These are phyloP conservation scores for Drosophila lacteicornis DNA, from an alignment of 1,140 invertebrate species.

Conservation along the genomic window DNA sequence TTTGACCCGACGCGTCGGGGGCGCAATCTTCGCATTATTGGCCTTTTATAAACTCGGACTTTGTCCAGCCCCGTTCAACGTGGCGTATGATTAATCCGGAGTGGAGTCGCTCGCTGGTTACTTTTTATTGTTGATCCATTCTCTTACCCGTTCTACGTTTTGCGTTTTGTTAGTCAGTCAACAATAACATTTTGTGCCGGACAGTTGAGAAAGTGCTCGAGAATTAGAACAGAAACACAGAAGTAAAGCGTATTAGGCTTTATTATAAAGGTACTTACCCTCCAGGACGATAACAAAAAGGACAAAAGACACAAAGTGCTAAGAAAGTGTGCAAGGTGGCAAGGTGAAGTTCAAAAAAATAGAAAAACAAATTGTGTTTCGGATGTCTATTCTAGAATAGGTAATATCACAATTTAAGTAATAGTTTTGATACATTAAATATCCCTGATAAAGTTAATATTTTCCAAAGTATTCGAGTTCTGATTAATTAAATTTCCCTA, in stretches of 20 bases:
- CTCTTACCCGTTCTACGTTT: slow-evolving; percentile 9
- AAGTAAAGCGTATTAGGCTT: neutral
- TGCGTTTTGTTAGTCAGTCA: slow-evolving; percentile 45
- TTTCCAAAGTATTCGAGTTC: too few species aligned
- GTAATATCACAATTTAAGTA: neutral
- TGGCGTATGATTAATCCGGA: slow-evolving; percentile 57
- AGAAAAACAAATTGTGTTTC: neutral
- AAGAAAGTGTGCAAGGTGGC: slow-evolving; percentile 26
- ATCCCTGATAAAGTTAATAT: too few species aligned
- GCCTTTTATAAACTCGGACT: slow-evolving; percentile 41
- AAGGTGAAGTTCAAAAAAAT: slow-evolving; percentile 25
- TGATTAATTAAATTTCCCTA: too few species aligned
- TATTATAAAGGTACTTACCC: slow-evolving; percentile 52
- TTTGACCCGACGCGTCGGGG: slow-evolving; percentile 40
- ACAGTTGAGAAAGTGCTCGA: slow-evolving; percentile 45
- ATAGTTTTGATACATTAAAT: neutral
- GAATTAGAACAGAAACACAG: slow-evolving; percentile 15
- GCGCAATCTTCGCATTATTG: slow-evolving; percentile 41
- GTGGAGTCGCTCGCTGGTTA: slow-evolving; percentile 6
- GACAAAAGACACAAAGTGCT: slow-evolving; percentile 36
- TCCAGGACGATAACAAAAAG: slow-evolving; percentile 37
- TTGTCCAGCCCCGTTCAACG: slow-evolving; percentile 35
- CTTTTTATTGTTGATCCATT: slow-evolving; percentile 34
- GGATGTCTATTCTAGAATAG: neutral
- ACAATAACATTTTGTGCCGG: slow-evolving; percentile 55